Percentiles rank a stretch among this genome's conserved stretches.
phyloP scores from a whole-genome alignment of 2,797 vertebrate genomes.

The Schizopygopsis pylzovi region DNA sequence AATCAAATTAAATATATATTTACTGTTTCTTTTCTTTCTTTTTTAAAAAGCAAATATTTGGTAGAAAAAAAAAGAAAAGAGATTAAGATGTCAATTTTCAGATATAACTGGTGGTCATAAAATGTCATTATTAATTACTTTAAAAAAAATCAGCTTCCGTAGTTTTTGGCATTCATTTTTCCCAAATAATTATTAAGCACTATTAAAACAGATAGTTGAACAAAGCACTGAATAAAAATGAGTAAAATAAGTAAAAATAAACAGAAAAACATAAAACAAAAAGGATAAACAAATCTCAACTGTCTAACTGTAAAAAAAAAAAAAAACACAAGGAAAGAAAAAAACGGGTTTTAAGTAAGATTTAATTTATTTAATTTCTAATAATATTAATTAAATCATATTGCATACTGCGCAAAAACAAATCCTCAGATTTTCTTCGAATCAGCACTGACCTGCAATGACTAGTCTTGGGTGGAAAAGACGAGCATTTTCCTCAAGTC shows the following conservation, averaged over 20 bases:
- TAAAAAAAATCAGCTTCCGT: neutral
- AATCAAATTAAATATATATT: neutral
- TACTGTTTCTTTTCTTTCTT: too few relatives aligned
- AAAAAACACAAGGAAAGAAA: neutral
- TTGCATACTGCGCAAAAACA: neutral
- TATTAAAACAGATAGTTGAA: neutral
- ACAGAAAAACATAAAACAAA: neutral
- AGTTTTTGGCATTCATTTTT: neutral
- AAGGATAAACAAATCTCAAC: neutral
- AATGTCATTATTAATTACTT: neutral
- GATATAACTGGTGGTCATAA: neutral
- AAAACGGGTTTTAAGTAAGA: neutral
- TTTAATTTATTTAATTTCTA: too few relatives aligned
- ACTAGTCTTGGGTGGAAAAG: conserved; percentile 95
- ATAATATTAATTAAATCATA: too few relatives aligned
- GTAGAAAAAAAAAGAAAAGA: neutral
- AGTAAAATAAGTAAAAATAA: neutral
- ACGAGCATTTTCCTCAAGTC: conserved; percentile 87
- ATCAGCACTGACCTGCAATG: conserved; percentile 83
- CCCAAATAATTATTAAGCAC: neutral
- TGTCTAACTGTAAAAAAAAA: neutral
- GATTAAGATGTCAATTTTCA: neutral
- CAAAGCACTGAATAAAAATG: neutral
- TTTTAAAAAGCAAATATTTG: neutral
- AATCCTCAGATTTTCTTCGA: neutral